Base-by-base conservation (phyloP, 2,113 vertebrate genomes). In the Brachypteracias leptosomus region DNA sequence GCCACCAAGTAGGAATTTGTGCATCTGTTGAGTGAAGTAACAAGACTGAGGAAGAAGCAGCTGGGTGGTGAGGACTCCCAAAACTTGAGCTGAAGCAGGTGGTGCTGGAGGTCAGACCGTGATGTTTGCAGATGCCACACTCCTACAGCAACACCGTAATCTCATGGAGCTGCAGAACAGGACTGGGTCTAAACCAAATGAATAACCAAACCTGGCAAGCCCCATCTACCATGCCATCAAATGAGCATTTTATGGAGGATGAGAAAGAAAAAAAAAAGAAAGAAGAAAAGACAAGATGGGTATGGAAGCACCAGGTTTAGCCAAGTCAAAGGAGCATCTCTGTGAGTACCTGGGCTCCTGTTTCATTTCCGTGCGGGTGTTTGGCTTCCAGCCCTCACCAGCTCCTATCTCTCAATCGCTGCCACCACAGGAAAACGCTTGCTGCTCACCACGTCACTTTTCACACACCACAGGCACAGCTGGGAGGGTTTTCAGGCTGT, bases 371-470 rank as follows among this genome's bases (percentile, higher is more conserved):
- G 82, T 2, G 65, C 1, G 6, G 35, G 54, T 73, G 90, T 88
- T 77, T 90, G 72, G 55, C 67, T 78, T 46, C 79, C 78, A 95
- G 88, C 82, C 81, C 75, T 71, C 44, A 61, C 40, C 4, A 3
- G 35, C 54, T 85, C 72, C 31, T 96, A 94, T 97, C 95, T 93
- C 82, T 73, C 46, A 12, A 79, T 95, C 67, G 5, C 59, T 82
- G 73, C 8, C 90, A 92, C 88, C 95, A 94, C 97, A 96, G 96
- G 95, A 97, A 95, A 85, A 92, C 0, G 1, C 67, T 91, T 57
- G 38, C 88, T 86, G 91, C 90, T 79, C 62, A 67, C 77, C 95
- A 95, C 83, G 74, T 96, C 96, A 94, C 80, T 24, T 61, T 22
- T 75, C 3, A 7, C 63, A 77, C 59, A 73, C 86, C 86, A n/a